These are phyloP conservation scores for Globodera rostochiensis DNA, from an alignment of 1,140 invertebrate genomes.

Conservation along the genomic window DNA sequence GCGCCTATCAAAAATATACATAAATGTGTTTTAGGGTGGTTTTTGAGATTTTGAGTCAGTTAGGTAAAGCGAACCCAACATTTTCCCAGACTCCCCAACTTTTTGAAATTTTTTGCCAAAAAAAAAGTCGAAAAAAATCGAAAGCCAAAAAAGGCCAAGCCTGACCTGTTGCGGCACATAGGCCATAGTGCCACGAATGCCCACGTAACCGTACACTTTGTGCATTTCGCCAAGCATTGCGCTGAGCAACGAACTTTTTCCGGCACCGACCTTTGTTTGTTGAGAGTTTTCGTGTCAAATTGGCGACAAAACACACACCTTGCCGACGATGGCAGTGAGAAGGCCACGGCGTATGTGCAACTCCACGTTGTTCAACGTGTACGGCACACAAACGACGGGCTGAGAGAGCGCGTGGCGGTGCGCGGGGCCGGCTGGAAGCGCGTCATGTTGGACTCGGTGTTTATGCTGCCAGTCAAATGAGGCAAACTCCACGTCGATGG, in stretches of 20 bases:
- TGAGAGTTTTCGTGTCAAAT: not conserved
- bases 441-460: not conserved
- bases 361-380: conserved; percentile 49
- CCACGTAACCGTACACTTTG: conserved; percentile 52
- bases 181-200: conserved; percentile 34
- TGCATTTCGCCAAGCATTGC: conserved; percentile 72
- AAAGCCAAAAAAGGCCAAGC: too few relatives aligned
- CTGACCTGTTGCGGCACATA: conserved; percentile 33
- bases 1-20: too few relatives aligned
- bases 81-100: too few relatives aligned
- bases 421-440: not conserved
- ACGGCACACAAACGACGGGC: conserved; percentile 54
- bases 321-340: conserved; percentile 72
- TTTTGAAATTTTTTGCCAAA: too few relatives aligned
- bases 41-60: too few relatives aligned
- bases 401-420: conserved; percentile 7
- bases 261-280: conserved; percentile 66
- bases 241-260: conserved; percentile 71
- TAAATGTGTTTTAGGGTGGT: too few relatives aligned
- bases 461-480: conserved; percentile 38
- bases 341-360: conserved; percentile 68
- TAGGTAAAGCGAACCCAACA: too few relatives aligned
- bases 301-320: conserved; percentile 60
- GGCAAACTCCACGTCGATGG: conserved; percentile 40
- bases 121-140: too few relatives aligned